Percentiles rank a stretch among this genome's conserved stretches.
phyloP scores from a whole-genome alignment of 2,113 vertebrate genomes.

The Phrynosoma platyrhinos region DNA sequence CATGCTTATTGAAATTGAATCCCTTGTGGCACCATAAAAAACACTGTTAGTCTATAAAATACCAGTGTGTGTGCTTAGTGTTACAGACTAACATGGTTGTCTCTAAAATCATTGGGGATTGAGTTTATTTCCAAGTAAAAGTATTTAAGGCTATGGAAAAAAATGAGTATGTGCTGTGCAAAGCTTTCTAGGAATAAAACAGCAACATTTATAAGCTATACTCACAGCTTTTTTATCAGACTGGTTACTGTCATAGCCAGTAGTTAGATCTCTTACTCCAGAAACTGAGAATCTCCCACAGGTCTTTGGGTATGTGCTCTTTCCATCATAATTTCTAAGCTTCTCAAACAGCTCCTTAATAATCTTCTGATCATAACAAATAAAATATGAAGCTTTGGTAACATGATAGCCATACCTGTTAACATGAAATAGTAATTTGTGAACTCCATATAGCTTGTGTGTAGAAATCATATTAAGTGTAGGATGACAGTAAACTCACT shows the following conservation, averaged over 20 bases:
- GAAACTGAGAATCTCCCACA: conserved; percentile 89
- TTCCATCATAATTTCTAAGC: conserved; percentile 86
- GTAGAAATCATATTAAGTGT: neutral
- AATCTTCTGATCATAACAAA: conserved; percentile 89
- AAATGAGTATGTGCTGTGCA: neutral
- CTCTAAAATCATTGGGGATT: neutral
- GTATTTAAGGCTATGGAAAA: conserved; percentile 1
- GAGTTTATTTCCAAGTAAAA: neutral
- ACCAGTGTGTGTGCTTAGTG: neutral
- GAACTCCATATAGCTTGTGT: neutral
- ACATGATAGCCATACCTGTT: conserved; percentile 95
- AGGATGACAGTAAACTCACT: conserved; percentile 81
- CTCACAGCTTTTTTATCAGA: conserved; percentile 91
- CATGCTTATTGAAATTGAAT: neutral
- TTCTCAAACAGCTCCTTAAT: conserved; percentile 88
- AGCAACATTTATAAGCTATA: conserved; percentile 15
- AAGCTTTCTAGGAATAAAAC: neutral
- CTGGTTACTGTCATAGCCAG: conserved; percentile 91
- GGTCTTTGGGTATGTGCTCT: conserved; percentile 85
- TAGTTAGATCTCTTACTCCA: conserved; percentile 91
- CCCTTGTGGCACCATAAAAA: neutral
- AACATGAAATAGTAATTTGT: conserved; percentile 33
- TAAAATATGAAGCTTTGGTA: conserved; percentile 94
- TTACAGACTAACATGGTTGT: neutral
- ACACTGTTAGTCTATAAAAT: neutral